Evolutionary conservation across 2,113 vertebrate genomes (phyloP), one percentile per base, ranked within the genome.

Genomic region (Xenopus tropicalis): DNA sequence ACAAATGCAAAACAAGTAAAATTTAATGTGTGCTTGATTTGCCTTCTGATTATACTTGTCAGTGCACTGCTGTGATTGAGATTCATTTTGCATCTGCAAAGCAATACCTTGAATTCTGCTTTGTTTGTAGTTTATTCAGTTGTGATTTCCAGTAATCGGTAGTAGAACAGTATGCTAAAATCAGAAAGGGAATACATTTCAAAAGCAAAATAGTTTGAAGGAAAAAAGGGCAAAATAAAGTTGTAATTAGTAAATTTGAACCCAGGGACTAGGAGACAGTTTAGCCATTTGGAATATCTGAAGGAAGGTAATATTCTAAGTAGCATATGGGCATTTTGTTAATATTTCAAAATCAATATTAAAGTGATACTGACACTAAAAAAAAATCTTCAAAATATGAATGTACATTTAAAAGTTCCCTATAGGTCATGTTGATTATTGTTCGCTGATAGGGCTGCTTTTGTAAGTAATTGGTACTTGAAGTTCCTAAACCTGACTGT

Each of bases 1-100:
- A 76, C 73, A 76, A 69, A 76, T 76, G 73, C 73, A 76, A 76
- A 76, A 69, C 66, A 76, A 76, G 73, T 69, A 76, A 76, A 76
- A 76, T 76, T 62, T 76, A 76, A 76, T 69, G 73, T 76, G 73
- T 54, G 73, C 66, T 69, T 76, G 73, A 76, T 76, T 69, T 76
- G 73, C 67, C 73, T 76, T 51, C 20, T 81, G 77, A 79, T 70
- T 51, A 79, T 61, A 71, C 56, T 65, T 82, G 72, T 77, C 74
- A 77, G 14, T 52, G 14, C 66, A 84, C 82, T 44, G 52, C 65
- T 72, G 73, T 76, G 73, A 76, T 76, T 76, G 73, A 76, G 73
- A 76, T 76, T 76, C 69, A 76, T 76, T 76, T 69, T 76, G 61
- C 73, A 76, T 69, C 73, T 69, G 73, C 66, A 76, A 44, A 76